phyloP scores from a whole-genome alignment of 1,140 invertebrate genomes.

The Littorina saxatilis region DNA sequence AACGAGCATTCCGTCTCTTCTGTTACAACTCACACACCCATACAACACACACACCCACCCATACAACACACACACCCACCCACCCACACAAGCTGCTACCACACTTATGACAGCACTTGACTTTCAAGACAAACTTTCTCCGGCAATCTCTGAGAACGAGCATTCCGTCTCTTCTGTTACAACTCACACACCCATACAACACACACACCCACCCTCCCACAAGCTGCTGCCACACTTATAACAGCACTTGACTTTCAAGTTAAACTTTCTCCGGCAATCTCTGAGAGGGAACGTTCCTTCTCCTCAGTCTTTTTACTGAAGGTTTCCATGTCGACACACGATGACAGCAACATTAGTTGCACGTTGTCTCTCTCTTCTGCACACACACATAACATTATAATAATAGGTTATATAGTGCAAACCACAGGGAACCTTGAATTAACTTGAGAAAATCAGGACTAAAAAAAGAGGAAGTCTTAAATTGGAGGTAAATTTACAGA shows the following conservation, averaged over 20 bases:
- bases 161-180: no score
- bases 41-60: no score
- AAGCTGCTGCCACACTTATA: neutral
- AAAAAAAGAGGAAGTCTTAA: no score
- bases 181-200: neutral
- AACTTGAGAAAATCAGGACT: no score
- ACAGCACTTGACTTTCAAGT: no score
- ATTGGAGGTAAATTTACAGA: neutral
- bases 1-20: no score
- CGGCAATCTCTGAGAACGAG: no score
- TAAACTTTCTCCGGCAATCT: neutral
- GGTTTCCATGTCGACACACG: neutral
- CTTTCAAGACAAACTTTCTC: no score
- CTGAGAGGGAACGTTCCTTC: neutral
- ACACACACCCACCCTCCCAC: neutral
- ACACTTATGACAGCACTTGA: no score
- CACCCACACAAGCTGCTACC: no score
- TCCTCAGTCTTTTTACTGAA: neutral
- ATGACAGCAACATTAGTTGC: neutral
- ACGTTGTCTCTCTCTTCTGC: neutral
- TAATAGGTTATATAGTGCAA: neutral
- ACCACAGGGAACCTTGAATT: no score
- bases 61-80: no score
- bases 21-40: neutral
- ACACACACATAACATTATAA: neutral